Evolutionary conservation across 2,888 invertebrate species (phyloP).

Genomic region (Oegoconia quadripuncta): DNA sequence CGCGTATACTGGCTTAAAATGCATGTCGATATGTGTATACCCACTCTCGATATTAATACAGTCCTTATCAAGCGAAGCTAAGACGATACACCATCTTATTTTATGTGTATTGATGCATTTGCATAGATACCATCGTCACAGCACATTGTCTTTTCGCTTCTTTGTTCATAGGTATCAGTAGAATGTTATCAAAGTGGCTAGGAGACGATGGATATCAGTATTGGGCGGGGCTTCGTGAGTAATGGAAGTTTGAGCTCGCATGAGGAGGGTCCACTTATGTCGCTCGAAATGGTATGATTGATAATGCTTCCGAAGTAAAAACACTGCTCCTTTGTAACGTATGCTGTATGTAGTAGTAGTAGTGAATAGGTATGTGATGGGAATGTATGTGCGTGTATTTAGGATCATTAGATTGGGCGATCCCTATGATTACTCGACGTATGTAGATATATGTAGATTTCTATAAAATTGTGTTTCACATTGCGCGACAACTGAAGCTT

Average conservation of each 20-base stretch:
- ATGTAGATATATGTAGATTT: too few relatives aligned
- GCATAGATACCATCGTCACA: slow-evolving; percentile 12
- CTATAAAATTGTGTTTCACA: too few relatives aligned
- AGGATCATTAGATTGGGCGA: too few relatives aligned
- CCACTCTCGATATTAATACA: not conserved
- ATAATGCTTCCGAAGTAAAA: slow-evolving; percentile 68
- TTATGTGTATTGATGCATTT: slow-evolving; percentile 9
- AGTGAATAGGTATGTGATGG: too few relatives aligned
- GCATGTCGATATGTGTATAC: not conserved
- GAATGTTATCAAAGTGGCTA: slow-evolving; percentile 46
- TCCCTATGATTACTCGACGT: too few relatives aligned
- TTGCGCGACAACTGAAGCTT: too few relatives aligned
- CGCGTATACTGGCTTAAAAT: not conserved
- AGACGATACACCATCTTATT: slow-evolving; percentile 4
- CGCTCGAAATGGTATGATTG: slow-evolving; percentile 72
- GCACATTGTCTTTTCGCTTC: slow-evolving; percentile 5
- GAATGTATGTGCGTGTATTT: not conserved
- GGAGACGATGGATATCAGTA: slow-evolving; percentile 63
- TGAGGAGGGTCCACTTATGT: slow-evolving; percentile 78
- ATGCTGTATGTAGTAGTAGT: too few relatives aligned
- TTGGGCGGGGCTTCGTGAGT: slow-evolving; percentile 69
- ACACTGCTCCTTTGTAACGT: slow-evolving; percentile 55
- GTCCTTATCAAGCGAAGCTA: not conserved
- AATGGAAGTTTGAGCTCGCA: slow-evolving; percentile 72
- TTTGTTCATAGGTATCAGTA: slow-evolving; percentile 16